phyloP scores from a whole-genome alignment of 2,888 invertebrate genomes.

The Melinaea menophilus region DNA sequence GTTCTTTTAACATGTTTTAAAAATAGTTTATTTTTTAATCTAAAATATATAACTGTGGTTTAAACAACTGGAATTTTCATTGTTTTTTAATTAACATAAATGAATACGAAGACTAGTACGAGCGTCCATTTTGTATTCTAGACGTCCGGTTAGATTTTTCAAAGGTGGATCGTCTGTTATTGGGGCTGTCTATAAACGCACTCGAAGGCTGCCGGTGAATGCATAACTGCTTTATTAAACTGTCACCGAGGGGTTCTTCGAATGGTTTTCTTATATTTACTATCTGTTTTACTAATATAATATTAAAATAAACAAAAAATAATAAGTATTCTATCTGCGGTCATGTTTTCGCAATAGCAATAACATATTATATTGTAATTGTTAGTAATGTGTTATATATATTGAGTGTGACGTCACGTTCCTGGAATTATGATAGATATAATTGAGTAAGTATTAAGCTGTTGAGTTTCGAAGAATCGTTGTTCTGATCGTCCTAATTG shows the following conservation, averaged over 20 bases:
- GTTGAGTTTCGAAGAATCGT: constrained; percentile 42
- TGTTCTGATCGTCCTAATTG: constrained; percentile 52
- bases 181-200: background rate
- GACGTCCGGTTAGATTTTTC: background rate
- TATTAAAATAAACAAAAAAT: background rate
- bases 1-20: no score
- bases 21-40: no score
- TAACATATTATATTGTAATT: background rate
- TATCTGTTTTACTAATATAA: background rate
- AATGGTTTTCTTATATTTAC: background rate
- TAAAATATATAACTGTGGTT: no score
- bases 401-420: constrained; percentile 31
- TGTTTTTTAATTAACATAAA: no score
- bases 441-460: constrained; percentile 34
- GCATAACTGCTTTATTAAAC: constrained; percentile 1
- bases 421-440: constrained; percentile 36
- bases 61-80: no score
- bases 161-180: background rate
- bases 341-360: background rate
- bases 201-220: background rate
- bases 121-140: background rate
- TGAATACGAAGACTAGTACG: background rate
- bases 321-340: background rate
- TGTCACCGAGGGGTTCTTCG: background rate
- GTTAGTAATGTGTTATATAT: constrained; percentile 30